Percentiles rank a stretch among this genome's conserved stretches.
These are phyloP conservation scores for Epizoanthus ramosus DNA, from an alignment of 92 coral and sea anemone genomes.

Conservation along the genomic window DNA sequence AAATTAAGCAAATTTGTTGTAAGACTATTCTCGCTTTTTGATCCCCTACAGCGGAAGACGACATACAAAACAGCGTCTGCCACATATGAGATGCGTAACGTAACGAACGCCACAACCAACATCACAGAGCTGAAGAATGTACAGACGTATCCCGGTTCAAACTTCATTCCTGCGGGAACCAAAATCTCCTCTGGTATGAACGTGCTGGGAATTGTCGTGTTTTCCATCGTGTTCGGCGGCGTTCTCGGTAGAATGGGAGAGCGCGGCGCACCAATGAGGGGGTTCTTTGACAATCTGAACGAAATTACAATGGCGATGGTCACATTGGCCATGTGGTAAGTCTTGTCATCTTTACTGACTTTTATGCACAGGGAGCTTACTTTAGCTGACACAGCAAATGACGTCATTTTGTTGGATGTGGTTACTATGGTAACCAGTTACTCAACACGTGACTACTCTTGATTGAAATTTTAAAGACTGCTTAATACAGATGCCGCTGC, in stretches of 20 bases:
- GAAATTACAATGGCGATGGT: slow-evolving; percentile 93
- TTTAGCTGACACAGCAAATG: neutral
- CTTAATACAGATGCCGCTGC: no score
- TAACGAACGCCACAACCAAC: slow-evolving; percentile 68
- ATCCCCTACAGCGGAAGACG: slow-evolving; percentile 68
- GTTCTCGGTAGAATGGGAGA: slow-evolving; percentile 90
- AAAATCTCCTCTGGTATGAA: slow-evolving; percentile 62
- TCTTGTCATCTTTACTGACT: neutral
- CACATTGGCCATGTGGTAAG: slow-evolving; percentile 89
- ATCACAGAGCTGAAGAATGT: slow-evolving; percentile 47
- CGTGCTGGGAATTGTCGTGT: slow-evolving; percentile 82
- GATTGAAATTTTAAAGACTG: no score
- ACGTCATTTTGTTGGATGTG: no score
- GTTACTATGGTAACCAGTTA: no score
- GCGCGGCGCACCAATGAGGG: slow-evolving; percentile 76
- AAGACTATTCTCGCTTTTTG: no score
- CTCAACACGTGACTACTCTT: no score
- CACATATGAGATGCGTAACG: slow-evolving; percentile 51
- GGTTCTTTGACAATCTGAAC: slow-evolving; percentile 77
- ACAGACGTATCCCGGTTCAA: slow-evolving; percentile 58
- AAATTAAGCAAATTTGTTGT: no score
- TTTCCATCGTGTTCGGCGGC: slow-evolving; percentile 87
- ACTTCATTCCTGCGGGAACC: slow-evolving; percentile 69
- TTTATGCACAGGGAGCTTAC: no score
- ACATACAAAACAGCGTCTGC: slow-evolving; percentile 70